phyloP scores from a whole-genome alignment of 2,113 vertebrate genomes.

The Parus major region DNA sequence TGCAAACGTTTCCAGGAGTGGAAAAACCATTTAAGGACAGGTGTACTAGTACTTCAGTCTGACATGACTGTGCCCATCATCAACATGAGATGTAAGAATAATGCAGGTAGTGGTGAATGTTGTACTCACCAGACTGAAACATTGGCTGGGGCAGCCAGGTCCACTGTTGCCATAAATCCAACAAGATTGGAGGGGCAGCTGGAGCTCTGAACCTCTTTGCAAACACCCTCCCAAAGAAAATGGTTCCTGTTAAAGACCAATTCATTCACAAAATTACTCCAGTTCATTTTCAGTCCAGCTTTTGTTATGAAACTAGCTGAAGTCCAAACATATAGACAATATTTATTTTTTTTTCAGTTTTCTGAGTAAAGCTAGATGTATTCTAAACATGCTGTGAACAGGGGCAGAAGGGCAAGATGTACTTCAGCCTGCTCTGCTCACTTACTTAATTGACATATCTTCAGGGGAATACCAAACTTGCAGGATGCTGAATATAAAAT shows the following conservation, averaged over 20 bases:
- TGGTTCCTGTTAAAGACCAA: background rate
- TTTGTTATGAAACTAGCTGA: background rate
- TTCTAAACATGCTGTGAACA: background rate
- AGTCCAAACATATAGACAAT: background rate
- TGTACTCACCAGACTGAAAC: background rate
- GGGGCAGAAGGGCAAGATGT: background rate
- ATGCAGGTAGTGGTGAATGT: background rate
- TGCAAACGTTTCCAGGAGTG: background rate
- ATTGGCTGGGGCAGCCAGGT: background rate
- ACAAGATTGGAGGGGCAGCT: background rate
- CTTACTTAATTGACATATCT: background rate
- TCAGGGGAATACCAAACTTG: background rate
- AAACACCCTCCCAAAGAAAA: background rate
- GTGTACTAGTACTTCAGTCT: fast-evolving
- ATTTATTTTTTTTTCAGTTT: background rate
- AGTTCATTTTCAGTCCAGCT: background rate
- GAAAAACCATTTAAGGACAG: background rate
- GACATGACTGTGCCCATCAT: background rate
- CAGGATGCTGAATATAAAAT: background rate
- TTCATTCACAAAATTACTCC: background rate
- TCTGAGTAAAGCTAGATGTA: background rate
- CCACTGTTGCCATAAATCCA: background rate
- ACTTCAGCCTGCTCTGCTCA: background rate
- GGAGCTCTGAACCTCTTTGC: background rate
- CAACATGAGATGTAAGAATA: background rate